These are phyloP conservation scores for Acestrorhynchus altus DNA, from an alignment of 2,797 vertebrate species.

Conservation along the genomic window DNA sequence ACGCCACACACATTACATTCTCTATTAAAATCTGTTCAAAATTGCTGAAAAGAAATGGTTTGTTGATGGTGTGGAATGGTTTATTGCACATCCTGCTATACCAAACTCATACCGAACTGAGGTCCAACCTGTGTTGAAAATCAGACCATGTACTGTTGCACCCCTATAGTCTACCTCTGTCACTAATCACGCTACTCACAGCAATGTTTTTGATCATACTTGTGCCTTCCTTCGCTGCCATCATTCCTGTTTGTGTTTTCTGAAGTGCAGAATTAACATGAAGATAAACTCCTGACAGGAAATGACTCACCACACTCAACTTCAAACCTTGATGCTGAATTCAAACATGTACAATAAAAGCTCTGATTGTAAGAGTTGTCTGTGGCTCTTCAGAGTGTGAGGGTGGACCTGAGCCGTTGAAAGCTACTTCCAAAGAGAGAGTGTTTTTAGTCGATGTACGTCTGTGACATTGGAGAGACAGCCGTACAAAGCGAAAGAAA, in stretches of 20 bases:
- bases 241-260: background rate
- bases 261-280: background rate
- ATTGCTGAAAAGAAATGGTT: no score
- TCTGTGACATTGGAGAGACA: conserved; percentile 9
- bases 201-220: background rate
- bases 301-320: conserved; percentile 24
- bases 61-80: no score
- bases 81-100: no score
- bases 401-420: background rate
- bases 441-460: background rate
- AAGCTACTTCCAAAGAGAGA: background rate
- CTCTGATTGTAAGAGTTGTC: background rate
- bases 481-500: conserved; percentile 20
- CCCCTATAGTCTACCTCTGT: background rate
- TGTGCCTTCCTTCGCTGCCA: background rate
- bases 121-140: no score
- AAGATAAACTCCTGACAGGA: conserved; percentile 3
- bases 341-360: conserved; percentile 1
- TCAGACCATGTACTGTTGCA: no score
- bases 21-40: no score
- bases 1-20: no score
- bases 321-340: conserved; percentile 22
- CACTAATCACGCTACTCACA: no score
- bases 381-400: background rate
- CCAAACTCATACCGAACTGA: no score